Evolutionary conservation across 2,113 vertebrate genomes (phyloP), one percentile per base, ranked within the genome.

Genomic region (Oceanodroma tethys): DNA sequence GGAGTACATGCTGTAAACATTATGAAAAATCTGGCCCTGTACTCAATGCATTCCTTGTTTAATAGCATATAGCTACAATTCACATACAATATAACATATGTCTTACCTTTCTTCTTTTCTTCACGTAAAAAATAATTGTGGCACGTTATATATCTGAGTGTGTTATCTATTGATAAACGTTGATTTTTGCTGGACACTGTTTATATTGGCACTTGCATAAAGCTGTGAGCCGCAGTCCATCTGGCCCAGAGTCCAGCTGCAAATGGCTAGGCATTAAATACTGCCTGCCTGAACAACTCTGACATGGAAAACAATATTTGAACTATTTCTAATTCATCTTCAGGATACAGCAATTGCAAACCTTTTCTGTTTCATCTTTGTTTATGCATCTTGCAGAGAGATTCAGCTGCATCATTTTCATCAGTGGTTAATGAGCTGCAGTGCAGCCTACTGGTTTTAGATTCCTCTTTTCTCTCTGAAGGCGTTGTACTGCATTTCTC

Each of bases 361-460:
- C 2, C 1, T 0, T 9, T 80, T 81, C 63, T 81, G 32, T 36
- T 67, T 89, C n/a, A 56, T 91, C 55, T 76, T 45, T 65, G 17
- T 78, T 84, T 88, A 72, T 87, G 47, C 16, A 67, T 67, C 52
- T 71, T 67, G 26, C 52, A 81, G 60, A 78, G 38, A 84, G 23
- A 74, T 84, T 94, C 76, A 78, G 47, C 68, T 56, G 72, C 68
- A 87, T 72, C 52, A 45, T 81, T 92, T 83, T 70, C 59, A 74
- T 84, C 75, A 50, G 55, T n/a, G 52, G 63, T 86, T 95, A 96
- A 96, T 84, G 91, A 95, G 75, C 95, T 94, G 88, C 81, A 72
- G 48, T 67, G 67, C 52, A 82, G 73, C 58, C 74, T 72, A 48
- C 67, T 65, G 75, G 13, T 40, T 80, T 86, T 29, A 67, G n/a